These are phyloP conservation scores for Lepus timidus DNA, from an alignment of 2,113 vertebrate species.

Conservation along the genomic window DNA sequence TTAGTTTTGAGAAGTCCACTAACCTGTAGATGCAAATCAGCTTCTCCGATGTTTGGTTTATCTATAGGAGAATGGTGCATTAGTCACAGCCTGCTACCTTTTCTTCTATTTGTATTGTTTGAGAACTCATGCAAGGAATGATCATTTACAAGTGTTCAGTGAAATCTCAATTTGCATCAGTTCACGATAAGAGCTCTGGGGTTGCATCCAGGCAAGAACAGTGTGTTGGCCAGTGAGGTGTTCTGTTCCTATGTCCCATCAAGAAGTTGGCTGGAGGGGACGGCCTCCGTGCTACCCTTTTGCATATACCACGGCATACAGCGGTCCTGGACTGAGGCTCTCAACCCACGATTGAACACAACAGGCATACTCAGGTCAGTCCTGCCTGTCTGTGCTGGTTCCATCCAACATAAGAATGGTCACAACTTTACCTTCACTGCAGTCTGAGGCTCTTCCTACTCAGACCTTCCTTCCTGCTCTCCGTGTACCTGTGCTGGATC, in stretches of 20 bases:
- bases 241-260: neutral
- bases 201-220: neutral
- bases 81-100: neutral
- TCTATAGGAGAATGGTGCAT: neutral
- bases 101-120: neutral
- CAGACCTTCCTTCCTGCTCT: neutral
- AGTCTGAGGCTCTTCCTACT: neutral
- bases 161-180: neutral
- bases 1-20: neutral
- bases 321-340: neutral
- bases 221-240: accelerated
- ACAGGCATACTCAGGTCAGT: neutral
- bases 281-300: neutral
- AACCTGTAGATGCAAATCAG: neutral
- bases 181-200: neutral
- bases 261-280: neutral
- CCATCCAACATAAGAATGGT: neutral
- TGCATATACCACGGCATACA: neutral
- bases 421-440: neutral
- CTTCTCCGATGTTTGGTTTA: neutral
- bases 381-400: neutral
- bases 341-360: neutral
- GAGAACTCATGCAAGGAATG: neutral
- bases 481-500: neutral
- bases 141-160: neutral